These are phyloP conservation scores for Pseudochirops cupreus DNA, from an alignment of 2,797 vertebrate genomes.

Conservation along the genomic window DNA sequence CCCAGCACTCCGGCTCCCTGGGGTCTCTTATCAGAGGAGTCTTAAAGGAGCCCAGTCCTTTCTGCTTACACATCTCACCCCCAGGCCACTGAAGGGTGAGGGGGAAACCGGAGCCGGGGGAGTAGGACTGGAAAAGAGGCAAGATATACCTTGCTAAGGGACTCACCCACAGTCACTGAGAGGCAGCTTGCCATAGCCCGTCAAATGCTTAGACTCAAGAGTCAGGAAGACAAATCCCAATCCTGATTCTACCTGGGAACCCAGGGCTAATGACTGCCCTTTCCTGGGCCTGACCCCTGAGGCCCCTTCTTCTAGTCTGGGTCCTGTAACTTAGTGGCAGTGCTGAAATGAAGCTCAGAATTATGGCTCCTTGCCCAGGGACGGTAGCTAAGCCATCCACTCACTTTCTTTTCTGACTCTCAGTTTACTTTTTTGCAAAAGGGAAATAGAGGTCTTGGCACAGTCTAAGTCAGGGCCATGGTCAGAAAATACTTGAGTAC, in stretches of 20 bases:
- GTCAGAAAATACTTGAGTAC: not conserved
- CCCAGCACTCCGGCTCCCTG: conserved; percentile 14
- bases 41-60: conserved; percentile 66
- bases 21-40: not conserved
- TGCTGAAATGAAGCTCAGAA: not conserved
- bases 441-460: not conserved
- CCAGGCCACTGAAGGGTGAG: conserved; percentile 8
- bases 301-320: not conserved
- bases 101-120: conserved; percentile 41
- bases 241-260: not conserved
- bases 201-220: not conserved
- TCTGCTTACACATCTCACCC: conserved; percentile 6
- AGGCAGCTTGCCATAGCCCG: not conserved
- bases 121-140: not conserved
- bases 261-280: not conserved
- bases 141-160: not conserved
- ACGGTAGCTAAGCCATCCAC: no score
- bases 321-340: not conserved
- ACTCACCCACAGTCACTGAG: not conserved
- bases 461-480: not conserved
- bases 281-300: not conserved
- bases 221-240: not conserved
- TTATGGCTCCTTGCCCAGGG: not conserved
- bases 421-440: not conserved
- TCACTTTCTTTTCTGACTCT: not conserved